These are phyloP conservation scores for Typhlomys cinereus DNA, from an alignment of 2,113 vertebrate genomes.

Conservation along the genomic window DNA sequence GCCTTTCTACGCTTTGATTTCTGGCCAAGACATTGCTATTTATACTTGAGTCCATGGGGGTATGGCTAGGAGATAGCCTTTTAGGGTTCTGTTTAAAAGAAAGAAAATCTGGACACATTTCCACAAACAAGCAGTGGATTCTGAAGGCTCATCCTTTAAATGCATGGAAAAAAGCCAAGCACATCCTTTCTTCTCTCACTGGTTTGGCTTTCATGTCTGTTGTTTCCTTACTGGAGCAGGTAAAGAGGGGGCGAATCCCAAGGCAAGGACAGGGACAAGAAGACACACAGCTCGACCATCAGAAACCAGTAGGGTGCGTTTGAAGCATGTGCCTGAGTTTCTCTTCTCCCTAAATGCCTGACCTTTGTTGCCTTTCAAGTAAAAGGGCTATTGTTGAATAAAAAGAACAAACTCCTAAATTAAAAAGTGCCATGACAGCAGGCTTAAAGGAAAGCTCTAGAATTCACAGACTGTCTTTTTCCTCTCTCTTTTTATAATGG, in stretches of 20 bases:
- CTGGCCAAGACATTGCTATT: slow-evolving; percentile 66
- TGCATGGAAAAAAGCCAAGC: slow-evolving; percentile 30
- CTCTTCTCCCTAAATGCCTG: slow-evolving; percentile 7
- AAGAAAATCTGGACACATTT: slow-evolving; percentile 66
- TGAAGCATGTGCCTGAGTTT: slow-evolving; percentile 41
- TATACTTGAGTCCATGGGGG: slow-evolving; percentile 35
- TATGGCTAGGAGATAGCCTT: slow-evolving; percentile 51
- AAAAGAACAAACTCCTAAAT: slow-evolving; percentile 3
- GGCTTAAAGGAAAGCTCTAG: neutral
- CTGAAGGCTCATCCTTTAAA: slow-evolving; percentile 47
- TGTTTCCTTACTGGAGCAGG: neutral
- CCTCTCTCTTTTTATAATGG: neutral
- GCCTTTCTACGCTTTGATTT: slow-evolving; percentile 47
- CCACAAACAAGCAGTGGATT: slow-evolving; percentile 67
- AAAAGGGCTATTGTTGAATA: slow-evolving; percentile 6
- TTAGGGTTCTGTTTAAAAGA: slow-evolving; percentile 72
- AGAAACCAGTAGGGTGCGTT: neutral
- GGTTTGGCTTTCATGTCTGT: slow-evolving; percentile 4
- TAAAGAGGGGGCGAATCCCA: neutral
- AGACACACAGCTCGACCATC: neutral
- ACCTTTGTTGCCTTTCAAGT: slow-evolving; percentile 33
- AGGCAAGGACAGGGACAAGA: neutral
- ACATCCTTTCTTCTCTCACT: slow-evolving; percentile 30
- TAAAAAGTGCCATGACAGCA: neutral
- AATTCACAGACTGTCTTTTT: neutral